Conservation (phyloP, 2,888 invertebrate species). For the Tanaodytes sp. region DNA sequence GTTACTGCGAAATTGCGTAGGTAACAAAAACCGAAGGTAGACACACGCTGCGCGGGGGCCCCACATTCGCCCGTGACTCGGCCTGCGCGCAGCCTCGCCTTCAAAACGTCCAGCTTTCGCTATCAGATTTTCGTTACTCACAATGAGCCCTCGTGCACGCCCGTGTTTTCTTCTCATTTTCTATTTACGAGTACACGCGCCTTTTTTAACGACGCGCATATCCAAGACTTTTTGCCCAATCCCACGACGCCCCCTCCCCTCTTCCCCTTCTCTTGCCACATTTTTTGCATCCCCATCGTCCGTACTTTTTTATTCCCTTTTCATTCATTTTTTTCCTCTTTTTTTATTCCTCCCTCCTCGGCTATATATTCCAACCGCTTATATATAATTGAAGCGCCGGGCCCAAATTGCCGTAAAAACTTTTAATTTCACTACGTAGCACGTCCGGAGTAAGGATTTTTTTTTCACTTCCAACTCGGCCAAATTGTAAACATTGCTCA, state of each 20-base stretch:
- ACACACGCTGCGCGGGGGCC: conserved; percentile 58
- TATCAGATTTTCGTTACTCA: conserved; percentile 66
- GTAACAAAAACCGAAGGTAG: too few relatives aligned
- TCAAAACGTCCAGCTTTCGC: conserved; percentile 61
- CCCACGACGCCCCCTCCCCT: conserved; percentile 4
- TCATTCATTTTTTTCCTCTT: conserved; percentile 2
- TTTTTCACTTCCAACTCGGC: conserved; percentile 18
- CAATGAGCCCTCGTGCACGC: conserved; percentile 49
- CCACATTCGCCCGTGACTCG: conserved; percentile 52
- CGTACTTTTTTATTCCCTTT: conserved; percentile 4
- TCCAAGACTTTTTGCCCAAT: too few relatives aligned
- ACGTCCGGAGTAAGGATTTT: conserved; percentile 32
- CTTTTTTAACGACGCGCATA: conserved; percentile 45
- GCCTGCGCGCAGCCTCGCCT: conserved; percentile 52
- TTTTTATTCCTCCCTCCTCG: neutral
- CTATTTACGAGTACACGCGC: conserved; percentile 45
- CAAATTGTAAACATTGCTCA: conserved; percentile 39
- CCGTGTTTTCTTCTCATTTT: conserved; percentile 47
- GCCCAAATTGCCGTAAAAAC: conserved; percentile 32
- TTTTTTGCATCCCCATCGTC: neutral
- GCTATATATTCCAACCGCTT: conserved; percentile 19
- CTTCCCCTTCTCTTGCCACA: neutral
- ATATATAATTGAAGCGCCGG: conserved; percentile 31
- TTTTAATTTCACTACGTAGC: conserved; percentile 39
- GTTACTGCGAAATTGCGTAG: conserved; percentile 60